Evolutionary conservation across 2,113 vertebrate species (phyloP).

Genomic region (Drymodes brunneopygia): DNA sequence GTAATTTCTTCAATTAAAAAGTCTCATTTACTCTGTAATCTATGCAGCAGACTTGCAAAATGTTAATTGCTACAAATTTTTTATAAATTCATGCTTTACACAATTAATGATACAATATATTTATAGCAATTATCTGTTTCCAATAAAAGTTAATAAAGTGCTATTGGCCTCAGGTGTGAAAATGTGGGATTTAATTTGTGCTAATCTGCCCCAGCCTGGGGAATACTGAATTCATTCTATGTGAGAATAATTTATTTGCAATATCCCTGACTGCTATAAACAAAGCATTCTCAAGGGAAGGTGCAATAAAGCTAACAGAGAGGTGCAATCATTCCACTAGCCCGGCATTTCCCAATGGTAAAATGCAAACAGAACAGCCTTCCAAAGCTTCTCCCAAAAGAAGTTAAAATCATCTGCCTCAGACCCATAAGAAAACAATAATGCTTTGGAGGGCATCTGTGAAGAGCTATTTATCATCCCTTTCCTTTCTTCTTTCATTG

Average conservation of each 20-base stretch:
- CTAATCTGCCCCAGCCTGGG: not conserved
- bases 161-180: constrained; percentile 31
- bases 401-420: not conserved
- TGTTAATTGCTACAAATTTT: not conserved
- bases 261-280: constrained; percentile 10
- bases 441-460: not conserved
- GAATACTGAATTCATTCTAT: not conserved
- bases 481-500: not conserved
- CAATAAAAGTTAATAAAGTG: constrained; percentile 5
- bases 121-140: constrained; percentile 19
- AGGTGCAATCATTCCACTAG: not conserved
- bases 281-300: constrained; percentile 12
- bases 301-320: constrained; percentile 8
- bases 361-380: not conserved
- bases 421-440: not conserved
- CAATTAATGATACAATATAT: constrained; percentile 7
- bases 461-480: not conserved
- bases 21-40: constrained; percentile 20
- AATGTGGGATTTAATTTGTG: constrained; percentile 38
- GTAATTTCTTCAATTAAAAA: constrained; percentile 20
- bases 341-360: not conserved
- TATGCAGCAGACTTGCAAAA: not conserved
- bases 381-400: constrained; percentile 1
- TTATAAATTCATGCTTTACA: not conserved
- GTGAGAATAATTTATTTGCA: constrained; percentile 10